Evolutionary conservation across 1,140 invertebrate genomes (phyloP), one percentile per base, ranked within the genome.

Genomic region (Lucilia cuprina): DNA sequence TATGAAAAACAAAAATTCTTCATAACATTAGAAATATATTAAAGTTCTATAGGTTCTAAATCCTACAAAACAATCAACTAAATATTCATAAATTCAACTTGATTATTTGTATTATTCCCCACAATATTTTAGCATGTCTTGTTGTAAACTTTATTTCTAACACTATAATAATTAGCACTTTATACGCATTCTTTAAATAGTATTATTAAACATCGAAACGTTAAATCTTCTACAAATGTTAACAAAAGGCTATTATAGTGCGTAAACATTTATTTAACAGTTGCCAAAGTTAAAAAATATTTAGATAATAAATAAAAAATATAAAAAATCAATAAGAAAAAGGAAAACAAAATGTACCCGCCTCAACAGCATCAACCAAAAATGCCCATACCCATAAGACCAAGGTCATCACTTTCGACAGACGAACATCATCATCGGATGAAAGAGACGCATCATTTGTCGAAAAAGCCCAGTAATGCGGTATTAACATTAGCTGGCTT

Each of bases 401-500:
- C 89, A 80, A 88, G 89, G 83, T 90, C 89, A 86, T 90, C 88
- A 84, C 87, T 90, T 82, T 90, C 89, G 78, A 88, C 88, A 86
- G 89, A 90, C 84, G 89, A 90, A 78, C 90, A 90, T 85, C 90
- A 90, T 85, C 88, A 90, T 83, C 89, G 89, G 35, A 88, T 90
- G 75, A 89, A 89, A 87, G 89, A 90, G 83, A 85, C 88, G 49
- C 88, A 88, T 80, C 86, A 25, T 21, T 19, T 74, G 21, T 85
- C 88, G 19, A 87, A 85, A 35, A 85, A 87, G 21, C 88, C 86
- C 19, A 88, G 87, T 75, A 90, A 89, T 65, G 88, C 89, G 21
- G 85, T 91, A 21, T 86, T 91, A 30, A 90, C 89, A 7, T 85
- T 93, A 3, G 86, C 91, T n/a, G 92, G 91, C 55, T 92, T 92